These are phyloP conservation scores for Meleagris gallopavo DNA, from an alignment of 2,113 vertebrate species.

Conservation along the genomic window DNA sequence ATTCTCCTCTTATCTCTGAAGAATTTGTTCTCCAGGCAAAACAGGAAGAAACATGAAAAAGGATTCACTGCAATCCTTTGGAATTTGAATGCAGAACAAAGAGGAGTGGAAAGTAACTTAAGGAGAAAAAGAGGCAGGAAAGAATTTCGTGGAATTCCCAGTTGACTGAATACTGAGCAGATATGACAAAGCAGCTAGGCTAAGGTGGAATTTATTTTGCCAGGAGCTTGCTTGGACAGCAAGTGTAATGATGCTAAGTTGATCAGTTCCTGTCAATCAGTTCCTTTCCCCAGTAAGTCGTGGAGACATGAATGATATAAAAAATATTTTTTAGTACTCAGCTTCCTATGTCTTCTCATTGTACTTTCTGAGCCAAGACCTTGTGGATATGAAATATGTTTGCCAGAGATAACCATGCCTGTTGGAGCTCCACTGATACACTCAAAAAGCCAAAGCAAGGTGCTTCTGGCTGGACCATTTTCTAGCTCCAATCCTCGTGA, in stretches of 20 bases:
- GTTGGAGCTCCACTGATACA: background rate
- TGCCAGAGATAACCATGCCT: background rate
- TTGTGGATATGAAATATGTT: background rate
- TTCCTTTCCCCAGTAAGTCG: background rate
- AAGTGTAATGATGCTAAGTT: background rate
- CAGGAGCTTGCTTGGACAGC: background rate
- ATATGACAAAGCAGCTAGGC: background rate
- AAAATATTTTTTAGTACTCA: background rate
- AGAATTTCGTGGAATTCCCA: background rate
- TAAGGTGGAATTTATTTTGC: background rate
- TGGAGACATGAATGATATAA: background rate
- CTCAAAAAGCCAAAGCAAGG: background rate
- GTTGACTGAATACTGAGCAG: background rate
- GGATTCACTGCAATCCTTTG: background rate
- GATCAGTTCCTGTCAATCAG: background rate
- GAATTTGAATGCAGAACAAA: background rate
- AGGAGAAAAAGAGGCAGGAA: background rate
- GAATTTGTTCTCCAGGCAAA: slow-evolving; percentile 56
- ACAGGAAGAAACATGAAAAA: slow-evolving; percentile 34
- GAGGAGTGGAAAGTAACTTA: background rate
- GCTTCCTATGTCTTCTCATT: background rate
- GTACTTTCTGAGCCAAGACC: background rate
- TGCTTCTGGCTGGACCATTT: background rate
- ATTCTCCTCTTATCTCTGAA: slow-evolving; percentile 58
- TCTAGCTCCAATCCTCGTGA: background rate